Evolutionary conservation across 1,140 invertebrate species (phyloP).

Genomic region (Augochlora pura): DNA sequence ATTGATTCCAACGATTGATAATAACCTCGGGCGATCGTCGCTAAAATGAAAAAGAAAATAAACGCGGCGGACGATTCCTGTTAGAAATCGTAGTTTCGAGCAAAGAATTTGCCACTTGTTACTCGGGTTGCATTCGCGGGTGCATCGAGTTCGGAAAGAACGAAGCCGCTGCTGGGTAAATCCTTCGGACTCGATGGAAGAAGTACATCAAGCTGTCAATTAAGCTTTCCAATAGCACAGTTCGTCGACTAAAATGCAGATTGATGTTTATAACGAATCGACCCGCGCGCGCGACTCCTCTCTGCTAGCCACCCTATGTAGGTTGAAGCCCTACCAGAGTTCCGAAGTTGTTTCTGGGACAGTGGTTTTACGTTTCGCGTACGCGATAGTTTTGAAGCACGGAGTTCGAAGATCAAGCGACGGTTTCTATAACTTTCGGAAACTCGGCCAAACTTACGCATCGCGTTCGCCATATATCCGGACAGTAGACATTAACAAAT

Average conservation of each 20-base stretch:
- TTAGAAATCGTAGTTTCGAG: too few species aligned
- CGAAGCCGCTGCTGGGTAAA: neutral
- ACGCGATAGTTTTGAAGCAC: slow-evolving; percentile 41
- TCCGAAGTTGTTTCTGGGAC: slow-evolving; percentile 48
- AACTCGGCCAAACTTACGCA: slow-evolving; percentile 54
- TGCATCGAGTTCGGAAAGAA: neutral
- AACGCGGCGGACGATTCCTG: too few species aligned
- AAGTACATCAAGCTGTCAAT: neutral
- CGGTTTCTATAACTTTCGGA: slow-evolving; percentile 27
- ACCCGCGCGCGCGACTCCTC: neutral
- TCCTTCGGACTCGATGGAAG: neutral
- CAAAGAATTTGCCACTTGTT: too few species aligned
- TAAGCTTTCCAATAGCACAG: neutral
- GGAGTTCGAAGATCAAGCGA: neutral
- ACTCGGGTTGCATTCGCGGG: too few species aligned
- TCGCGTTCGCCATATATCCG: neutral
- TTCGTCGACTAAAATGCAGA: neutral
- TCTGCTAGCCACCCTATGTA: slow-evolving; percentile 38
- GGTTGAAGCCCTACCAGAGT: slow-evolving; percentile 45
- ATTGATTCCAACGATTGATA: too few species aligned
- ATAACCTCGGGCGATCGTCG: too few species aligned
- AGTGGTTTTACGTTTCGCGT: slow-evolving; percentile 34
- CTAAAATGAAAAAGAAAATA: too few species aligned
- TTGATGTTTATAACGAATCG: neutral
- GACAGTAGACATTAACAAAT: slow-evolving; percentile 22